Conservation (phyloP, 2,888 invertebrate species). For the Adineta ricciae region DNA sequence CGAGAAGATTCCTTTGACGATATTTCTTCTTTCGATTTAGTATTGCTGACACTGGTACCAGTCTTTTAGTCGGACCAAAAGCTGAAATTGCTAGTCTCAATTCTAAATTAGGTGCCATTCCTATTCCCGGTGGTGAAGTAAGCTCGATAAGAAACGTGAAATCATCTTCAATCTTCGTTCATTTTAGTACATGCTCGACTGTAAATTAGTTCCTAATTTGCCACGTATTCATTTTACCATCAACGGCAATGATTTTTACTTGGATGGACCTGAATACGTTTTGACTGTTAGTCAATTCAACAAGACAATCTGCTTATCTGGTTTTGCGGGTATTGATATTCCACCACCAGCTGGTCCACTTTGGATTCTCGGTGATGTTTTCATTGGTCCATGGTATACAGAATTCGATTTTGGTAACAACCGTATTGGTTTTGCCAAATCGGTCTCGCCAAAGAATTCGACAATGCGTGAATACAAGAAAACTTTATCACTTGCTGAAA, state of each 20-base stretch:
- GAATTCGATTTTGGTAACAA: constrained; percentile 82
- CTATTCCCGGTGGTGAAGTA: constrained; percentile 67
- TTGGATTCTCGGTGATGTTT: constrained; percentile 96
- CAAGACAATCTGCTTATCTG: constrained; percentile 78
- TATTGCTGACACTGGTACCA: constrained; percentile 60
- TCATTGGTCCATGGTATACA: constrained; percentile 88
- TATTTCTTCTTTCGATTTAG: not conserved
- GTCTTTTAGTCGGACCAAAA: constrained; percentile 78
- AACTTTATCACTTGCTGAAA: not conserved
- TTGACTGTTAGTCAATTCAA: constrained; percentile 53
- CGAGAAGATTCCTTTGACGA: no score
- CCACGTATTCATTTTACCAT: constrained; percentile 68
- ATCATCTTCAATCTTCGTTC: not conserved
- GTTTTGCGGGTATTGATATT: constrained; percentile 90
- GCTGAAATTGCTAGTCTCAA: constrained; percentile 70
- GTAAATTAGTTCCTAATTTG: constrained; percentile 65
- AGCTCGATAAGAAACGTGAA: not conserved
- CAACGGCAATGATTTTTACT: constrained; percentile 64
- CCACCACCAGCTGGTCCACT: constrained; percentile 86
- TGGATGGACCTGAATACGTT: constrained; percentile 75
- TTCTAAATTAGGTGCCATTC: constrained; percentile 59
- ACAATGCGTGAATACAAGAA: not conserved
- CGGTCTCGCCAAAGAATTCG: not conserved
- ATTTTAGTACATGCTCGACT: constrained; percentile 59
- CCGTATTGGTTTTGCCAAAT: constrained; percentile 73